Conservation (phyloP, 2,113 vertebrate species). For the Engraulis encrasicolus region DNA sequence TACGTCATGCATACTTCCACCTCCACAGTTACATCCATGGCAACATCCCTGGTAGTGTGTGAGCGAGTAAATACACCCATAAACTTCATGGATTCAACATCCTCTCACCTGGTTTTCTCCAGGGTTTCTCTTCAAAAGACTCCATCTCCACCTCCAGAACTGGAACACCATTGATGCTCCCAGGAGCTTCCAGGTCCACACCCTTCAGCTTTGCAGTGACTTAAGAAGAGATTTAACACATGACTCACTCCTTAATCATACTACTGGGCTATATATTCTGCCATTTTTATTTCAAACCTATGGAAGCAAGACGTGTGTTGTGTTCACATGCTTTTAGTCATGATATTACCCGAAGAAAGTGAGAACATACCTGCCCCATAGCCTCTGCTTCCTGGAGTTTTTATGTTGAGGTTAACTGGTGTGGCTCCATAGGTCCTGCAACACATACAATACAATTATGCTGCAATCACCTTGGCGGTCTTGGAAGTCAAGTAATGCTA, state of each 20-base stretch:
- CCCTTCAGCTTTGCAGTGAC: conserved; percentile 85
- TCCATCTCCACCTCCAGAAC: conserved; percentile 95
- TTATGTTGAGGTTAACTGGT: conserved; percentile 98
- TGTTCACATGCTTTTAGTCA: no score
- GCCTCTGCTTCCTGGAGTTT: conserved; percentile 86
- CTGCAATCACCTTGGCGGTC: background rate
- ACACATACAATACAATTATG: conserved; percentile 39
- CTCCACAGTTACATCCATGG: no score
- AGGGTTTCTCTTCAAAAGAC: conserved; percentile 93
- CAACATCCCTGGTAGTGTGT: no score
- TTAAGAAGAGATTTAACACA: conserved; percentile 32
- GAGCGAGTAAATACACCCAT: no score
- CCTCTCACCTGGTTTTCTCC: conserved; percentile 88
- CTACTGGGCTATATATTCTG: no score
- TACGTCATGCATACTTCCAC: no score
- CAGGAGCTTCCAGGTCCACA: conserved; percentile 92
- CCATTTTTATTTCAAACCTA: no score
- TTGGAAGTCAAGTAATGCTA: background rate
- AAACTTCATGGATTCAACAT: no score
- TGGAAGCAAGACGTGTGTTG: no score
- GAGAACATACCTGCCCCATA: conserved; percentile 78
- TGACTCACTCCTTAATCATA: no score
- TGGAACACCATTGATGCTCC: conserved; percentile 93
- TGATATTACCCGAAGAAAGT: background rate
- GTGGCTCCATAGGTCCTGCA: conserved; percentile 83